These are phyloP conservation scores for Tethya wilhelma DNA, from an alignment of 37 sponge, comb jelly and placozoan genomes.

Conservation along the genomic window DNA sequence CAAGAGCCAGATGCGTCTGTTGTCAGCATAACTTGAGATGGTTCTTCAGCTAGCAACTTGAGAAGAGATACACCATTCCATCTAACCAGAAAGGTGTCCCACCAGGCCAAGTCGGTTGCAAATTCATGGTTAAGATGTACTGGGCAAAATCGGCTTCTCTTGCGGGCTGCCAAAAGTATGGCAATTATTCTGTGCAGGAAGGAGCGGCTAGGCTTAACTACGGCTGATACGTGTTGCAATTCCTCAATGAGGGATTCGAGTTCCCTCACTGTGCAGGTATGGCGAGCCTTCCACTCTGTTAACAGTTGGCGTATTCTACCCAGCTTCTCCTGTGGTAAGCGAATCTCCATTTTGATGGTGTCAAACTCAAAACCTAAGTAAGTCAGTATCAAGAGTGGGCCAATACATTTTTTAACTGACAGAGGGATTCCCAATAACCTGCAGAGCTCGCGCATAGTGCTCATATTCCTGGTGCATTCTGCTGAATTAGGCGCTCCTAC, in stretches of 20 bases:
- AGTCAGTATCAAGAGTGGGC: too few relatives aligned
- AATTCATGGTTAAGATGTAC: background rate
- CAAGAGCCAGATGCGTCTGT: background rate
- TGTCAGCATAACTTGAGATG: background rate
- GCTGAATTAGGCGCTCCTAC: constrained; percentile 18
- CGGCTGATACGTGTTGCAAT: too few relatives aligned
- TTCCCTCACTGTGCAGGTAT: background rate
- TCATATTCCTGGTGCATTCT: background rate
- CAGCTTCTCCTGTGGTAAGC: too few relatives aligned
- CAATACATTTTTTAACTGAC: constrained; percentile 18
- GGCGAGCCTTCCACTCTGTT: too few relatives aligned
- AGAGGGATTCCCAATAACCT: constrained; percentile 39
- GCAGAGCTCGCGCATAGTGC: background rate
- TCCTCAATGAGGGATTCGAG: too few relatives aligned
- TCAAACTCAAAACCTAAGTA: too few relatives aligned
- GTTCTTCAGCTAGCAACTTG: background rate
- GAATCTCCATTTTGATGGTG: too few relatives aligned
- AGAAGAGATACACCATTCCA: constrained; percentile 41
- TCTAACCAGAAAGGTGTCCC: background rate
- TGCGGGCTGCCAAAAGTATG: background rate
- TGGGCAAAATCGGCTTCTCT: background rate
- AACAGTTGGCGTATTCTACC: too few relatives aligned
- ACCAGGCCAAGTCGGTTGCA: constrained; percentile 26
- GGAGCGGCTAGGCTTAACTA: too few relatives aligned
- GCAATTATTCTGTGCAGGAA: constrained; percentile 10